Evolutionary conservation across 2,113 vertebrate genomes (phyloP).

Genomic region (Promerops cafer): DNA sequence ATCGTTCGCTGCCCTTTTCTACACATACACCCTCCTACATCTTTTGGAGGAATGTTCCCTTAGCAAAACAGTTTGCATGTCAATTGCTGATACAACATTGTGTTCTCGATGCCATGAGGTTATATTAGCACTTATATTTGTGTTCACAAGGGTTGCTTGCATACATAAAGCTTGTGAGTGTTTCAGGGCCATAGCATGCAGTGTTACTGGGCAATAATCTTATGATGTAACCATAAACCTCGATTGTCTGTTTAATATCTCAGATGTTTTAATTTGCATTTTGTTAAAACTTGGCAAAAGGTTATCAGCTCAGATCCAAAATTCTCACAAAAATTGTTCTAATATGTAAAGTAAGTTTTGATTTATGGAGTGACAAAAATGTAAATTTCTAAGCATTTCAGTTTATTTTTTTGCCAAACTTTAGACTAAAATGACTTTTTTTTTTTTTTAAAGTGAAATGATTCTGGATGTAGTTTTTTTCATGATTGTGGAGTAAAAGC

Average conservation of each 20-base stretch:
- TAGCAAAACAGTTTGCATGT: constrained; percentile 60
- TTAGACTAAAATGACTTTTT: constrained; percentile 69
- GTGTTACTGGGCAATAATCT: constrained; percentile 66
- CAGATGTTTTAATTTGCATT: constrained; percentile 85
- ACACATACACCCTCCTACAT: constrained; percentile 36
- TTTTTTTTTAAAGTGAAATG: constrained; percentile 42
- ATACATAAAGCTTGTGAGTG: neutral
- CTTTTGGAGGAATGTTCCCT: constrained; percentile 50
- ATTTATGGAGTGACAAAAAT: constrained; percentile 86
- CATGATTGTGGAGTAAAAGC: constrained; percentile 15
- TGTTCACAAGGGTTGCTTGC: constrained; percentile 22
- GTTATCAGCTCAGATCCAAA: constrained; percentile 79
- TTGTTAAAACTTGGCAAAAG: constrained; percentile 81
- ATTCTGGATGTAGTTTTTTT: constrained; percentile 55
- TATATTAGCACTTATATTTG: constrained; percentile 34
- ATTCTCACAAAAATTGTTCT: constrained; percentile 74
- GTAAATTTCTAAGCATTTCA: constrained; percentile 78
- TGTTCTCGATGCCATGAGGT: constrained; percentile 26
- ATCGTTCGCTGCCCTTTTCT: constrained; percentile 43
- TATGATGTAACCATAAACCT: constrained; percentile 73
- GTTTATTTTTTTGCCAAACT: constrained; percentile 78
- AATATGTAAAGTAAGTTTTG: constrained; percentile 84
- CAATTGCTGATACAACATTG: constrained; percentile 49
- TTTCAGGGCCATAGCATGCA: constrained; percentile 44
- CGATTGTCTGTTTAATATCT: constrained; percentile 76